These are phyloP conservation scores for Colaptes auratus DNA, from an alignment of 2,113 vertebrate genomes.

Conservation along the genomic window DNA sequence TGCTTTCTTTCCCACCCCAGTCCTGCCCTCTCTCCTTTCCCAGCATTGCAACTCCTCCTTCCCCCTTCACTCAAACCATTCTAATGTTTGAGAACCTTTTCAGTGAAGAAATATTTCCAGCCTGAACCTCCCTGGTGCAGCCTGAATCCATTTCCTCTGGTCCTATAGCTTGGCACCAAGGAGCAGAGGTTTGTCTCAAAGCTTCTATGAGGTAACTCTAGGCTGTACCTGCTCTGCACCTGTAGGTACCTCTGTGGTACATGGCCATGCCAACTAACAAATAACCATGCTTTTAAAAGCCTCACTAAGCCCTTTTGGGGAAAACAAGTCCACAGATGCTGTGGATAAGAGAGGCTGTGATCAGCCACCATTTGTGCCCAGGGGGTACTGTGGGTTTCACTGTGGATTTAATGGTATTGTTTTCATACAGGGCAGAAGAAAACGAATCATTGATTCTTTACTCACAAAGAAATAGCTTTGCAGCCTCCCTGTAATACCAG, in stretches of 20 bases:
- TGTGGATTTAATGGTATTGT: slow-evolving; percentile 6
- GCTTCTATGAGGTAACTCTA: accelerated
- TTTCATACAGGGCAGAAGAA: slow-evolving; percentile 1
- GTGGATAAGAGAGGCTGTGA: background rate
- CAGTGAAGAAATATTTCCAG: too few species aligned
- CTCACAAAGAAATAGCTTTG: background rate
- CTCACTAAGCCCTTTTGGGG: background rate
- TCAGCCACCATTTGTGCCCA: background rate
- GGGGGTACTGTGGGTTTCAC: background rate
- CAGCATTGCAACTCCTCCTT: too few species aligned
- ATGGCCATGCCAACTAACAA: background rate
- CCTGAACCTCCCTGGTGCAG: too few species aligned
- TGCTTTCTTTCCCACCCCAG: too few species aligned
- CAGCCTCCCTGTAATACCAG: background rate
- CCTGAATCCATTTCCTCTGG: too few species aligned
- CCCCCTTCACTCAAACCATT: too few species aligned
- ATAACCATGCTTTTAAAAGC: background rate
- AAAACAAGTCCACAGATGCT: background rate
- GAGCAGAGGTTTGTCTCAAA: background rate
- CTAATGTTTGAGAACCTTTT: too few species aligned
- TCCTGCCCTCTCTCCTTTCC: too few species aligned
- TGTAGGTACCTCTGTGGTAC: accelerated
- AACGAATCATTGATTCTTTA: slow-evolving; percentile 29
- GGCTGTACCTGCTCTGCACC: background rate
- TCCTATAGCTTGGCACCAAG: too few species aligned